Conservation (phyloP, 2,888 invertebrate species). For the Phyllotreta striolata region DNA sequence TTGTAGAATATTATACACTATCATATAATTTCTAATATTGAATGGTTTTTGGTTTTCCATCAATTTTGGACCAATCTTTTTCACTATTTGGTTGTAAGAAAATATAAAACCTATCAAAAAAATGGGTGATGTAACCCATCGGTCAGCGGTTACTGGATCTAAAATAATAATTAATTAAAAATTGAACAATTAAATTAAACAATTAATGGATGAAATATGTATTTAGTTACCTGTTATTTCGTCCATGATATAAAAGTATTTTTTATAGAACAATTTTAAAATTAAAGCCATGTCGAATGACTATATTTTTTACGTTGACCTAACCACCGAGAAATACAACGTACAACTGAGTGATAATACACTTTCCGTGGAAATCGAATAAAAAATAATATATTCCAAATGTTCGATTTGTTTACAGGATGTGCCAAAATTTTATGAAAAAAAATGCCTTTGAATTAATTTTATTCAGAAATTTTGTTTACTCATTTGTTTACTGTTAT, state of each 20-base stretch:
- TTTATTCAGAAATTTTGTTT: too few relatives aligned
- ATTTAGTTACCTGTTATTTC: constrained; percentile 16
- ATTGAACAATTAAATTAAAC: too few relatives aligned
- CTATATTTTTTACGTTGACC: neutral
- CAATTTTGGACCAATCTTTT: constrained; percentile 68
- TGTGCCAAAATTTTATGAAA: too few relatives aligned
- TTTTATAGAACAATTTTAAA: constrained; percentile 54
- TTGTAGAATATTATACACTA: constrained; percentile 72
- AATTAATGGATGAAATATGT: too few relatives aligned
- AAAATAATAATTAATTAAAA: constrained; percentile 5
- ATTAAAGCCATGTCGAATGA: constrained; percentile 58
- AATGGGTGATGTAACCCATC: neutral
- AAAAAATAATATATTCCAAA: too few relatives aligned
- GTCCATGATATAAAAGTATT: constrained; percentile 44
- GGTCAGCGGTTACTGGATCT: neutral
- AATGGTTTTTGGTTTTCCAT: constrained; percentile 71
- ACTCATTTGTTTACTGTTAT: too few relatives aligned
- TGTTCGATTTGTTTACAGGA: too few relatives aligned
- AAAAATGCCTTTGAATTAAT: too few relatives aligned
- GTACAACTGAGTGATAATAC: neutral
- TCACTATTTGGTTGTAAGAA: constrained; percentile 65
- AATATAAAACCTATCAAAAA: neutral
- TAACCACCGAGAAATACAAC: neutral
- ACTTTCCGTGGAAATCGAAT: neutral
- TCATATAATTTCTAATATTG: constrained; percentile 65